Base-by-base conservation (phyloP, 2,888 invertebrate species). In the Pseudolycoriella hygida region DNA sequence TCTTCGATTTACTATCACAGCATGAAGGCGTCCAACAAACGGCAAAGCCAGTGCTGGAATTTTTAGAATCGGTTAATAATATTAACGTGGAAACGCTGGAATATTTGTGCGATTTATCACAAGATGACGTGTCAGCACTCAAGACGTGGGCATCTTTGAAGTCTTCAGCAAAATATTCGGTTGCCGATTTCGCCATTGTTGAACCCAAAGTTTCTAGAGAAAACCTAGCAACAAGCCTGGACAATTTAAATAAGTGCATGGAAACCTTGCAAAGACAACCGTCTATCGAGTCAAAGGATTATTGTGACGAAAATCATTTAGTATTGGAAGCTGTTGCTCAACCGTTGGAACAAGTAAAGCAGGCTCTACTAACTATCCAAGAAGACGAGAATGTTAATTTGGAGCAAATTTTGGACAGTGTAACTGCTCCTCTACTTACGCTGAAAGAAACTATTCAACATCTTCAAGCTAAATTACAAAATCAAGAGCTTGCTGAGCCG, bases 121-220 rank as follows among this genome's bases (percentile, higher is more conserved):
- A 73, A 44, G 71, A 71, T 50, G 72, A 74, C 52, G 61, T 74
- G 50, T 73, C 76, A 1, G 71, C 67, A 3, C 64, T 76, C 15
- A 71, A 73, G 59, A 73, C 73, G 2, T 25, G 25, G 25, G 25
- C 14, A 14, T 17, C 14, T n/a, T 32, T 38, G 37, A 41, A 40
- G 2, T 18, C 3, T 2, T 5, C 17, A 3, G 11, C n/a, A 12
- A 31, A 45, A 31, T 17, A 40, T 3, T 14, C 40, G 11, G 8
- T 12, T 17, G n/a, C 14, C 8, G 10, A 40, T 30, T 20, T 18
- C 5, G 12, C 11, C 5, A 17, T 14, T 12, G 10, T 40, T 37
- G 14, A 40, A 39, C 17, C 39, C 6, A 40, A 43, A 14, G 12
- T 32, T 32, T 41, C 32, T 6, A 40, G 20, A 41, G 40, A 41